Base-by-base conservation (phyloP, 2,113 vertebrate species). In the Trinectes maculatus region DNA sequence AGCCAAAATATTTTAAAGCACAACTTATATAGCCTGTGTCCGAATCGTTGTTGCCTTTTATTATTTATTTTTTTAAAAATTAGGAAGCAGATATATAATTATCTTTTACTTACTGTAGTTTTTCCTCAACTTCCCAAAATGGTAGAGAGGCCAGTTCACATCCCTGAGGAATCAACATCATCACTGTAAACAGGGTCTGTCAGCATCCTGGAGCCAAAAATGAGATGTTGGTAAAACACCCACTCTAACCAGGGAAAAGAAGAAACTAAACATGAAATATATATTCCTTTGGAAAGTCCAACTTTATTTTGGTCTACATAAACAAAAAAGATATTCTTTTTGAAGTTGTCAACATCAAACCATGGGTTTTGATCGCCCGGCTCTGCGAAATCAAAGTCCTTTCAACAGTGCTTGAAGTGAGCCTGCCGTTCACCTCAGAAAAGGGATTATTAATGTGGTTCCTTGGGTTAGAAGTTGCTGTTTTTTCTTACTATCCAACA, bases 401-500 rank as follows among this genome's bases (percentile, higher is more conserved):
- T 82, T 71, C 56, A 47, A 55, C 31, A 22, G n/a, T 48, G 26
- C 63, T 46, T 58, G 47, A 65, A 68, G 46, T 56, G 29, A 72
- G 44, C 22, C 46, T 31, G 44, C 55, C 31, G 47, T 57, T 79
- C 37, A 76, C 56, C 37, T 64, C 56, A 63, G 71, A 56, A 80
- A 74, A 79, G 37, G 39, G 44, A 72, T 67, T 78, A 74, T 81
- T 59, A 66, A 57, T 70, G 56, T 66, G 39, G 3, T 54, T 63
- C 65, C 69, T 79, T 61, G 15, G 72, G 61, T 58, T 24, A 47
- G 57, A 42, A 44, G 51, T 40, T 37, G 25, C 62, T 71, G 18
- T 60, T 62, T 75, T 49, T 59, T 36, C 34, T 40, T 56, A 13
- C 33, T 18, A 7, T 8, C 3, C 5, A 42, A 65, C 48, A 16